Percentiles rank a stretch among this genome's conserved stretches.
Conservation (phyloP, 2,888 invertebrate species). For the Agrotis puta region DNA sequence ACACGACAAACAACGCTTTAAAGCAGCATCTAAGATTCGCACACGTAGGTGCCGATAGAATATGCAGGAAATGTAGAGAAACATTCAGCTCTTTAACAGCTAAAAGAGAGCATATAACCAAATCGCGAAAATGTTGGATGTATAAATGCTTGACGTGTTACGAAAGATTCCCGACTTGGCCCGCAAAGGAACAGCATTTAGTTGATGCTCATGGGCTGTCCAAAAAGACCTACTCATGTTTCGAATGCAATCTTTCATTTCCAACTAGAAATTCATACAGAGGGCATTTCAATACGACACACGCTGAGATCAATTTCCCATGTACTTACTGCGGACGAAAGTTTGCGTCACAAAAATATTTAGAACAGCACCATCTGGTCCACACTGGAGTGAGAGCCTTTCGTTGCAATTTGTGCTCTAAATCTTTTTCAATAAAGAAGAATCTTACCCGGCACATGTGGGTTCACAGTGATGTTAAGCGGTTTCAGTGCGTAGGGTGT, state of each 20-base stretch:
- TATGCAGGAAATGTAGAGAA: conserved; percentile 81
- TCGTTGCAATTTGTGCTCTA: conserved; percentile 87
- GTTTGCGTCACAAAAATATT: conserved; percentile 76
- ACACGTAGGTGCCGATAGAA: conserved; percentile 74
- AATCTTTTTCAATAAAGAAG: conserved; percentile 82
- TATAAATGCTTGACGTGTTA: conserved; percentile 80
- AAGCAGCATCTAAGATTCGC: conserved; percentile 79
- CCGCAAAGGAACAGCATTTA: conserved; percentile 78
- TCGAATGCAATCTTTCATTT: conserved; percentile 80
- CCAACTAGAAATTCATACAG: conserved; percentile 76
- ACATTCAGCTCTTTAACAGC: conserved; percentile 76
- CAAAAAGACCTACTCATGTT: conserved; percentile 77
- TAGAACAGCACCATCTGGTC: conserved; percentile 86
- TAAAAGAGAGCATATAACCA: conserved; percentile 75
- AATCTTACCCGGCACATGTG: conserved; percentile 85
- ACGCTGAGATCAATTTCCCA: conserved; percentile 80
- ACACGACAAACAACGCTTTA: conserved; percentile 78
- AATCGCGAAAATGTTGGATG: conserved; percentile 79
- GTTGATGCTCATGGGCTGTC: conserved; percentile 73
- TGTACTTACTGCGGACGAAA: conserved; percentile 82
- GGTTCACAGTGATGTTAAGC: conserved; percentile 83
- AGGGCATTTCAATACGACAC: conserved; percentile 79
- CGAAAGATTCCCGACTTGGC: conserved; percentile 79
- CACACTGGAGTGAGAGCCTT: conserved; percentile 89
- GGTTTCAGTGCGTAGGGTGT: conserved; percentile 82